Conservation (phyloP, 2,888 invertebrate species). For the Anarsia innoxiella region DNA sequence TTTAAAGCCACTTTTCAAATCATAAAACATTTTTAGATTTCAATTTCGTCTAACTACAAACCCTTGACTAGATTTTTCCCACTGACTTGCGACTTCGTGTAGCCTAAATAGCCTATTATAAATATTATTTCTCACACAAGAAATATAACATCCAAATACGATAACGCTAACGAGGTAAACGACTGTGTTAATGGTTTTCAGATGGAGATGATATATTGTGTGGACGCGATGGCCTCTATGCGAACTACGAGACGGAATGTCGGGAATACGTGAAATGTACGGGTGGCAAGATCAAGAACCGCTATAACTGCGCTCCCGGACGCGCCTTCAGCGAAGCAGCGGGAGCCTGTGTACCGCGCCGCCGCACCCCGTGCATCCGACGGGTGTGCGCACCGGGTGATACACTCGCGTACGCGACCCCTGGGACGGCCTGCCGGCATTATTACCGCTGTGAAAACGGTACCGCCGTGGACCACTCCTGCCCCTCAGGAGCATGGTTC, state of each 20-base stretch:
- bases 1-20: too few relatives aligned
- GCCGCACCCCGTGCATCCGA: slow-evolving; percentile 50
- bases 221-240: slow-evolving; percentile 55
- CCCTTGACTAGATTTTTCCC: too few relatives aligned
- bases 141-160: too few relatives aligned
- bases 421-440: slow-evolving; percentile 72
- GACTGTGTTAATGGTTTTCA: slow-evolving; percentile 28
- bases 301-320: slow-evolving; percentile 52
- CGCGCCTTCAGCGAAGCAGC: slow-evolving; percentile 59
- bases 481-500: slow-evolving; percentile 73
- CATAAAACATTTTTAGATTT: too few relatives aligned
- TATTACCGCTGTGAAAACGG: slow-evolving; percentile 76
- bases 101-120: too few relatives aligned
- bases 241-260: slow-evolving; percentile 61
- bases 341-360: slow-evolving; percentile 54
- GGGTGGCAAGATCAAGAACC: slow-evolving; percentile 37
- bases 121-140: too few relatives aligned
- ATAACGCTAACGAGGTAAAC: slow-evolving; percentile 7
- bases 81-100: too few relatives aligned
- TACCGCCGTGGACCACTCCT: slow-evolving; percentile 59
- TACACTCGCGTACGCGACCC: slow-evolving; percentile 65
- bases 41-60: too few relatives aligned
- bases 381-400: slow-evolving; percentile 52
- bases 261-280: slow-evolving; percentile 62
- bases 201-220: slow-evolving; percentile 43